Evolutionary conservation across 2,113 vertebrate genomes (phyloP).

Genomic region (Picathartes gymnocephalus): DNA sequence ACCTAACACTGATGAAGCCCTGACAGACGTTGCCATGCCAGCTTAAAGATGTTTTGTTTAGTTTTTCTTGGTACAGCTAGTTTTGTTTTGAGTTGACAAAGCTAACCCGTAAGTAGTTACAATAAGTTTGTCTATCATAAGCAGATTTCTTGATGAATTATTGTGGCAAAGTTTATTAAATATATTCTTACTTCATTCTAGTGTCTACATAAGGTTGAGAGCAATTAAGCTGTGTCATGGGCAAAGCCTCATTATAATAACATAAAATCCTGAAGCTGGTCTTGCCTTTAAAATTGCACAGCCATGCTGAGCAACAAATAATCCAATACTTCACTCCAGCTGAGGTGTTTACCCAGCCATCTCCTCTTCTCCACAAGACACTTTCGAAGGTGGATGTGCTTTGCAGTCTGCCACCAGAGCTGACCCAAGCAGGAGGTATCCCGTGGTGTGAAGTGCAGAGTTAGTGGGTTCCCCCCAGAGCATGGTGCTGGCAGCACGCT

Average conservation of each 20-base stretch:
- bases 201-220: not conserved
- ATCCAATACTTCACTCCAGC: not conserved
- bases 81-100: not conserved
- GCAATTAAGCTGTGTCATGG: not conserved
- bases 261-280: not conserved
- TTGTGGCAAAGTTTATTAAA: not conserved
- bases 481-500: accelerated
- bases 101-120: not conserved
- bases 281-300: not conserved
- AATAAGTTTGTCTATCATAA: not conserved
- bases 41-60: not conserved
- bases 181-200: not conserved
- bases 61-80: not conserved
- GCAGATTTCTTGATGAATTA: not conserved
- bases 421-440: not conserved
- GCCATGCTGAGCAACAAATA: not conserved
- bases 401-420: accelerated
- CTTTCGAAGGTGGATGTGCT: not conserved
- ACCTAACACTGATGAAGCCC: not conserved
- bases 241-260: not conserved
- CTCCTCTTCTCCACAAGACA: not conserved
- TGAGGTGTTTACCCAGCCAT: not conserved
- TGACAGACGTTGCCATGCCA: not conserved
- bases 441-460: accelerated
- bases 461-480: not conserved